Evolutionary conservation across 1,140 invertebrate species (phyloP).

Genomic region (Drosophila saltans): DNA sequence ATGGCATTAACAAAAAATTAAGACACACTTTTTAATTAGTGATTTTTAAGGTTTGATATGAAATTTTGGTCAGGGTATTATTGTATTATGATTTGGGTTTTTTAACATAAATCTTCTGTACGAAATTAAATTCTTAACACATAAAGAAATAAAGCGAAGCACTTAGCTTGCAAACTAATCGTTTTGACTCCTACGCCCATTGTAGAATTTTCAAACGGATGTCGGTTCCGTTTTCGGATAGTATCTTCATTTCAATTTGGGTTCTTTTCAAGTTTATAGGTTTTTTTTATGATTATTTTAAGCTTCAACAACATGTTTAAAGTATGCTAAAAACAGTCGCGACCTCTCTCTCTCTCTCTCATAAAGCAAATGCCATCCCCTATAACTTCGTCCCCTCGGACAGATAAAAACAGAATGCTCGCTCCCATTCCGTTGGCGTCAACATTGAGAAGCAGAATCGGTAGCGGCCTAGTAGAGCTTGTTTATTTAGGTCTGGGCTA

Average conservation of each 20-base stretch:
- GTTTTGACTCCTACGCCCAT: background rate
- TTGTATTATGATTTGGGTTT: too few relatives aligned
- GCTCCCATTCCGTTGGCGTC: slow-evolving; percentile 2
- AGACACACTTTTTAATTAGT: slow-evolving; percentile 26
- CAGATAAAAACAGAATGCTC: slow-evolving; percentile 62
- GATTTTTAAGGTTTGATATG: background rate
- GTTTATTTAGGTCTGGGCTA: slow-evolving; percentile 83
- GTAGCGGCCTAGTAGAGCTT: slow-evolving; percentile 35
- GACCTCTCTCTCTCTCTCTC: slow-evolving; percentile 29
- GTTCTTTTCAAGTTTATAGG: slow-evolving; percentile 64
- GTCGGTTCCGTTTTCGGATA: slow-evolving; percentile 10
- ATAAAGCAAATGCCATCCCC: slow-evolving; percentile 1
- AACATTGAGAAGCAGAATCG: background rate
- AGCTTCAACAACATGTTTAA: slow-evolving; percentile 70
- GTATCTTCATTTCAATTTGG: slow-evolving; percentile 40
- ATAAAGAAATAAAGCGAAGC: too few relatives aligned
- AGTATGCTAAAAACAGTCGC: slow-evolving; percentile 69
- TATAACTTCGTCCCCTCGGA: slow-evolving; percentile 41
- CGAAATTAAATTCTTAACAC: too few relatives aligned
- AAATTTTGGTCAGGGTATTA: background rate
- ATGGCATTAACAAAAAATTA: slow-evolving; percentile 19
- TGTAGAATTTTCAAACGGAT: background rate
- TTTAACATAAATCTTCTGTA: too few relatives aligned
- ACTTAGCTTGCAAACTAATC: too few relatives aligned
- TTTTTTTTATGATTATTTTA: slow-evolving; percentile 40